Evolutionary conservation across 2,113 vertebrate genomes (phyloP), one percentile per base, ranked within the genome.

Genomic region (Laterallus jamaicensis): DNA sequence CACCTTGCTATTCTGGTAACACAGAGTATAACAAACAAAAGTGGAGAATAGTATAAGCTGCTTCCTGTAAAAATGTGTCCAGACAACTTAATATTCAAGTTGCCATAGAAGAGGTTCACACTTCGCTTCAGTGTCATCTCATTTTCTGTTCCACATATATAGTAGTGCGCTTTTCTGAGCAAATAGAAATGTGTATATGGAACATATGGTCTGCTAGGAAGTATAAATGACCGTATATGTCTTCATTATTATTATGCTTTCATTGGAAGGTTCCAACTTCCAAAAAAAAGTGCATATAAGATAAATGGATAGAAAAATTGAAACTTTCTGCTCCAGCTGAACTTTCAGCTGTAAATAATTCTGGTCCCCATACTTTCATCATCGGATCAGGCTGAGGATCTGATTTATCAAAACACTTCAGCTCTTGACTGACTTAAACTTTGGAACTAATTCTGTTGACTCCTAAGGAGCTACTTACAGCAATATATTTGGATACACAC

Each of bases 1-100:
- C 56, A 94, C 21, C 66, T 94, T 93, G 82, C 40, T 86, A 26
- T 73, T 68, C 70, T 52, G 26, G 54, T 86, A 94, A 76, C 49
- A 62, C 7, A 71, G 70, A 84, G 24, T 63, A 16, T 31, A 78
- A 94, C 66, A 89, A 83, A 47, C 10, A 79, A 74, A 94, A 42
- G 35, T 69, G 44, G 32, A 78, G 52, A 25, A 56, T 12, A 94
- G 59, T 9, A 21, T 70, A 70, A 82, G 29, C 14, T 88, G 73
- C 93, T 86, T 90, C 47, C 35, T 18, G 35, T 59, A 74, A 87
- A 91, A 81, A 79, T 40, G 6, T 88, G 28, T 74, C 50, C 56
- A 80, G 62, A 86, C 64, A 90, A 90, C 31, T 84, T 67, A 78
- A 56, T 79, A 82, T 59, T 15, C 18, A 79, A 67, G 54, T 82